Base-by-base conservation (phyloP, 2,797 vertebrate species). In the Neosalanx taihuensis region DNA sequence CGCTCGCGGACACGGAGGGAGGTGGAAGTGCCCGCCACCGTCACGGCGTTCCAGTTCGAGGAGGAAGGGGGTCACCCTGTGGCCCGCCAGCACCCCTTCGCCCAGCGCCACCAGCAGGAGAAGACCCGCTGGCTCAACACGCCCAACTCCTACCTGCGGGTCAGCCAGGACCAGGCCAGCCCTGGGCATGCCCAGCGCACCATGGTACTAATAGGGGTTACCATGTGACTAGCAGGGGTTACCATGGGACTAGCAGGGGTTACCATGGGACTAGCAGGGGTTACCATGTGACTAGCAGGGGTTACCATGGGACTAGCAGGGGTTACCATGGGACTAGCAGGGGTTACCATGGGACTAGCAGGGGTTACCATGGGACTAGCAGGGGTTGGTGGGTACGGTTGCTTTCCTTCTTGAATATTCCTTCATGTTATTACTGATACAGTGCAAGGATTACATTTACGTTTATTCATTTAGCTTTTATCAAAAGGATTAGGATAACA, bases 41-140 rank as follows among this genome's bases (percentile, higher is more conserved):
- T 93, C 33, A 96, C 95, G 0, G 93, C 93, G 59, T 98, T 98
- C 0, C 91, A 94, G 81, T 97, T 99, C 0, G 94, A 96, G 35
- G 97, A 97, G 2, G 97, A 98, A 0, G 93, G 91, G 0, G 69
- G 85, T 41, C 83, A 92, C 1, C 89, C 92, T 0, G 83, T 91
- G 3, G 83, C 94, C 0, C 85, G 92, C 3, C 92, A 95, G 83
- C 92, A 95, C 35, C 96, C 94, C 10, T 95, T 97, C 0, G 92
- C 93, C 86, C 2, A 90, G 84, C 94, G 95, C 49, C 97, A 98
- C 77, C 97, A 98, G 90, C 96, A 96, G 84, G 97, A 99, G 89
- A 96, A 96, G 87, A 97, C 96, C 0, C 92, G 97, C 30, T 99
- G 97, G 97, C 95, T 99, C 74, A 99, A 99, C 90, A 98, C 97